phyloP scores from a whole-genome alignment of 2,797 vertebrate genomes.

The Falco biarmicus region DNA sequence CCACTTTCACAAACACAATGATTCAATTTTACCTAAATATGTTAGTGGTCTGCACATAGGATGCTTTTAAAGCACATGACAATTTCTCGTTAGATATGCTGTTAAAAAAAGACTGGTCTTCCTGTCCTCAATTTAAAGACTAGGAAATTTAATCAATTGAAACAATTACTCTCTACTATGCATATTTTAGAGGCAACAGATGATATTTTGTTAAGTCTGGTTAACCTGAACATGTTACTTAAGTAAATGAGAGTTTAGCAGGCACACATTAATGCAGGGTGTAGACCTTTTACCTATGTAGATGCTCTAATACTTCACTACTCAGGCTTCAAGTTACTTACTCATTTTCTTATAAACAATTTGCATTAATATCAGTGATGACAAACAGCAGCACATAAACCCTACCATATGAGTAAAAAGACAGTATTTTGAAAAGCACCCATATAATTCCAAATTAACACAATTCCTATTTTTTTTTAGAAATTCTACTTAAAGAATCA shows the following conservation, averaged over 20 bases:
- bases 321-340: not conserved
- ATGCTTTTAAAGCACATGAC: not conserved
- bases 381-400: not conserved
- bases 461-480: not conserved
- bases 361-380: not conserved
- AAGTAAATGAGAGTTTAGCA: not conserved
- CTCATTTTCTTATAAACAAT: not conserved
- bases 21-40: not conserved
- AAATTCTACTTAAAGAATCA: not conserved
- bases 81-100: not conserved
- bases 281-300: not conserved
- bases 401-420: not conserved
- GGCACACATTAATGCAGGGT: not conserved
- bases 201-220: not conserved
- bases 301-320: not conserved
- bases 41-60: not conserved
- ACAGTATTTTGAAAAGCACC: not conserved
- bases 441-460: not conserved
- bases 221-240: not conserved
- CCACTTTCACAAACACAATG: not conserved
- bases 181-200: not conserved
- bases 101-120: not conserved
- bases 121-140: not conserved
- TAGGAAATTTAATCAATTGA: not conserved
- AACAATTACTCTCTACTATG: not conserved